Base-by-base conservation (phyloP, 1,140 invertebrate species). In the Drosophila sturtevanti region DNA sequence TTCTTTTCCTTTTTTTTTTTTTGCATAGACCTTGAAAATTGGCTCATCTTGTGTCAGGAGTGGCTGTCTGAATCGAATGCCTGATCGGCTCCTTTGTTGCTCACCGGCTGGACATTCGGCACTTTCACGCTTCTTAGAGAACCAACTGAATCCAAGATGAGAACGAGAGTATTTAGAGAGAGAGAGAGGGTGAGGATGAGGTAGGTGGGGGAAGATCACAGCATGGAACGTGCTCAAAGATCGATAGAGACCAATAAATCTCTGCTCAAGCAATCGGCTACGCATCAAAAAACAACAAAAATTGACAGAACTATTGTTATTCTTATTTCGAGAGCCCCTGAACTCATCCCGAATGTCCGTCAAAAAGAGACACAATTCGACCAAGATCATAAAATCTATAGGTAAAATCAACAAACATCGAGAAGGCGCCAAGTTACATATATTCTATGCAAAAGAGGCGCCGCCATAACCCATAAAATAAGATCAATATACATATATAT, bases 171-270 rank as follows among this genome's bases (percentile, higher is more conserved):
- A 10, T n/a, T n/a, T n/a, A 31, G 3, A 31, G 27, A 31, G 27
- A 31, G 27, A 31, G 35, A 22, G 5, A 44, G 4, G 31, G 3
- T 10, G 18, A 12, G 10, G 52, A 22, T 31, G 34, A 38, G 35
- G 41, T 21, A 6, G 24, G 14, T 18, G 22, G 21, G 10, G 9
- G 51, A 34, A 55, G 52, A 31, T 16, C 27, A 35, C 72, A 77
- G 82, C 77, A 76, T 79, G 72, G 69, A 77, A 78, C 72, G 64
- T 75, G 70, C 16, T 16, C 52, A 51, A 52, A 81, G 82, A 81
- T 78, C 70, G 78, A 76, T 70, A 72, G 71, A 69, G 81, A 63
- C 82, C 72, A 87, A 87, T 87, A 87, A 87, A 87, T 87, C 82
- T 86, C 82, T 86, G 79, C 59, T 61, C 61, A 61, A 67, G 24